Evolutionary conservation across 1,140 invertebrate species (phyloP).

Genomic region (Diorhabda carinulata): DNA sequence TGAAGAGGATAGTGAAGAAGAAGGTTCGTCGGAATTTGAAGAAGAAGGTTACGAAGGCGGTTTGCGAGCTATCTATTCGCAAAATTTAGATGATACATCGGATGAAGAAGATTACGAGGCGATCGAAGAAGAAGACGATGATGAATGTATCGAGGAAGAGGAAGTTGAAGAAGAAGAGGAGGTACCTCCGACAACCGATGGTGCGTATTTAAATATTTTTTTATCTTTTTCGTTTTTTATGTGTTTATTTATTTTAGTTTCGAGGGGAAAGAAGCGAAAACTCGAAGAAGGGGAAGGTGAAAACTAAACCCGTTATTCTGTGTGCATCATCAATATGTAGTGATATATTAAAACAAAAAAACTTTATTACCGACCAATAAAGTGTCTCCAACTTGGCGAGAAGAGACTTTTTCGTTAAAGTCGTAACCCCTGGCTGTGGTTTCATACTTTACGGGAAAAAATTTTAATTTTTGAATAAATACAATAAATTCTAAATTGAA

Average conservation of each 20-base stretch:
- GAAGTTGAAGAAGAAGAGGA: conserved; percentile 59
- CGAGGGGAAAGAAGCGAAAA: conserved; percentile 69
- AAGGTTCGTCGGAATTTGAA: conserved; percentile 40
- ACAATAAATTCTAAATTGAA: background rate
- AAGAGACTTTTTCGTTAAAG: conserved; percentile 26
- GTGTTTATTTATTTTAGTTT: conserved; percentile 33
- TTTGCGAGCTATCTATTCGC: conserved; percentile 66
- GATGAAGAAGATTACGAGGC: conserved; percentile 65
- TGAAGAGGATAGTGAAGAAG: conserved; percentile 59
- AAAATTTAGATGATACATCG: conserved; percentile 58
- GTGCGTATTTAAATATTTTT: conserved; percentile 24
- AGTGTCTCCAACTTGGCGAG: conserved; percentile 36
- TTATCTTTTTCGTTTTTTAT: background rate
- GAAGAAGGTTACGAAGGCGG: conserved; percentile 58
- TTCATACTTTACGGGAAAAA: conserved; percentile 34
- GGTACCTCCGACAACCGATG: conserved; percentile 31
- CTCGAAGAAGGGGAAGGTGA: conserved; percentile 57
- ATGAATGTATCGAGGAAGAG: conserved; percentile 55
- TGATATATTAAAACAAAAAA: conserved; percentile 29
- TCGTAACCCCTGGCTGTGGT: conserved; percentile 40
- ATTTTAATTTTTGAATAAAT: conserved; percentile 16
- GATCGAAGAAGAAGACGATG: conserved; percentile 61
- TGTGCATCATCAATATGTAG: conserved; percentile 24
- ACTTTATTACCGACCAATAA: conserved; percentile 36
- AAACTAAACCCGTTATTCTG: conserved; percentile 31